Percentiles rank a stretch among this genome's conserved stretches.
Conservation (phyloP, 2,113 vertebrate genomes). For the Cavia aperea region DNA sequence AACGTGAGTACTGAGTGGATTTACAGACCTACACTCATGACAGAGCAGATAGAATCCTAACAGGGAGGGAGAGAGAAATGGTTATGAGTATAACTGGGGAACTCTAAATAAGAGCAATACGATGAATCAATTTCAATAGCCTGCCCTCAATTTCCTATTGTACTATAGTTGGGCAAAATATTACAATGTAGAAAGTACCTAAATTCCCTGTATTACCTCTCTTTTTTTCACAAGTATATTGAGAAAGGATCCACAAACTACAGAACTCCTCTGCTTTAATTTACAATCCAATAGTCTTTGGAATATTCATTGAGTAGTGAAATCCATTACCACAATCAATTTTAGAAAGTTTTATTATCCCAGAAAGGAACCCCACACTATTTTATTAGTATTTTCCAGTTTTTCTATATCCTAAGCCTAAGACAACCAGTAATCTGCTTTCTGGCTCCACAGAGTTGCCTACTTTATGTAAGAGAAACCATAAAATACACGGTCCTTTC, state of each 20-base stretch:
- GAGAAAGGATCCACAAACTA: neutral
- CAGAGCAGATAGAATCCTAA: neutral
- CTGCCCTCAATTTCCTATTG: neutral
- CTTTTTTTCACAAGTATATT: neutral
- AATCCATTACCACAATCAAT: neutral
- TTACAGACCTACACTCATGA: neutral
- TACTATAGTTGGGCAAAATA: neutral
- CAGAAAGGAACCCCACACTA: neutral
- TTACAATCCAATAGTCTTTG: neutral
- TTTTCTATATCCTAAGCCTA: no score
- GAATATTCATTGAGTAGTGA: neutral
- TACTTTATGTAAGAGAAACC: neutral
- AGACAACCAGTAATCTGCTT: neutral
- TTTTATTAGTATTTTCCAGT: neutral
- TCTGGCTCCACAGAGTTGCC: neutral
- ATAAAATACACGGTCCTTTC: neutral
- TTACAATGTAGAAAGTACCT: neutral
- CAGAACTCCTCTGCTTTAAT: neutral
- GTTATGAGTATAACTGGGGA: neutral
- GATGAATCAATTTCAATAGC: neutral
- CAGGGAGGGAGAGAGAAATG: neutral
- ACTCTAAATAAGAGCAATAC: neutral
- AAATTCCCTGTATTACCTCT: neutral
- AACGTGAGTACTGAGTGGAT: neutral
- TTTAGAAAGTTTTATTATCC: neutral